phyloP scores from a whole-genome alignment of 2,888 invertebrate species.

The Rhogogaster chlorosoma region DNA sequence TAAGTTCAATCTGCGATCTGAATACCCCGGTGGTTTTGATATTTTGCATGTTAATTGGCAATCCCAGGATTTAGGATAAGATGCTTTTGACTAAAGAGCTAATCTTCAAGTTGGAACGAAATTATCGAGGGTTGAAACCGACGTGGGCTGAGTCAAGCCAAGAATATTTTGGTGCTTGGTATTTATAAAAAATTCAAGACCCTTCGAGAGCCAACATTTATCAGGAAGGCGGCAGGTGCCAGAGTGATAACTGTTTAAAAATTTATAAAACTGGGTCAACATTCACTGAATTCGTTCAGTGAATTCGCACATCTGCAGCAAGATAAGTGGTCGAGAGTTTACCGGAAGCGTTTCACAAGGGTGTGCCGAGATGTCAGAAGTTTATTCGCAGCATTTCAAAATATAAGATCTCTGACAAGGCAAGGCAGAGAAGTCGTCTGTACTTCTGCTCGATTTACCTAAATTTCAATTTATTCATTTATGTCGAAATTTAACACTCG shows the following conservation, averaged over 20 bases:
- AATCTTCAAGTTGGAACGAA: not conserved
- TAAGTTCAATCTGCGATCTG: not conserved
- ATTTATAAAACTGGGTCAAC: slow-evolving; percentile 30
- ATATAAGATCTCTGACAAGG: not conserved
- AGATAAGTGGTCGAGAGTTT: not conserved
- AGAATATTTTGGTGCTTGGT: not conserved
- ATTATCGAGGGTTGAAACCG: not conserved
- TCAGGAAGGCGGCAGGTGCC: not conserved
- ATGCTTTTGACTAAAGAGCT: not conserved
- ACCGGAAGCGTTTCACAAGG: not conserved
- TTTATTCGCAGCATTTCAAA: not conserved
- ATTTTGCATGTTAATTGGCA: slow-evolving; percentile 42
- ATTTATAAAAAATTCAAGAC: slow-evolving; percentile 7
- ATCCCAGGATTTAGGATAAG: slow-evolving; percentile 1
- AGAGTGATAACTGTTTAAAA: slow-evolving; percentile 25
- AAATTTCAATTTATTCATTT: not conserved
- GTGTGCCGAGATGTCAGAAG: not conserved
- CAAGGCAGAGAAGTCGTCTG: not conserved
- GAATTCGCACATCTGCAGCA: slow-evolving; percentile 14
- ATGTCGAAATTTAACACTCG: not conserved
- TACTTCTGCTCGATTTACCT: not conserved
- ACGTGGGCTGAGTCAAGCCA: not conserved
- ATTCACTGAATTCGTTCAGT: slow-evolving; percentile 28
- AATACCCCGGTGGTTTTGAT: not conserved
- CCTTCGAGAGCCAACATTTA: not conserved